Base-by-base conservation (phyloP, 2,113 vertebrate species). In the Thunnus thynnus region DNA sequence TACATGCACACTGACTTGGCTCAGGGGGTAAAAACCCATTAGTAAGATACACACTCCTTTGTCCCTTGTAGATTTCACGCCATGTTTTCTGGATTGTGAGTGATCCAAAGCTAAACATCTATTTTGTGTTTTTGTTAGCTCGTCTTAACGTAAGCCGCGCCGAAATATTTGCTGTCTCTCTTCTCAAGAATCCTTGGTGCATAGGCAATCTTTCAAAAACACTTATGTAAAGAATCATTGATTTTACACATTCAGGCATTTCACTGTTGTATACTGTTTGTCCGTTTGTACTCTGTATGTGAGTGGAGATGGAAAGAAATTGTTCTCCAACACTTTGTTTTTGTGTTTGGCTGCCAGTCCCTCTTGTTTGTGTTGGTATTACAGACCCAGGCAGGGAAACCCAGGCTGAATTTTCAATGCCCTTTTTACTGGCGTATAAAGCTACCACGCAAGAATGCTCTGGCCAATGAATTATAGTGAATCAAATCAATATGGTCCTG, bases 401-500 rank as follows among this genome's bases (percentile, higher is more conserved):
- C 30, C 50, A 25, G 55, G 8, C 52, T 48, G 72, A 73, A 76
- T 81, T 64, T 76, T 41, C 65, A 25, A 20, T 60, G n/a, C 16
- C 22, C 20, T 76, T 85, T 30, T 74, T 51, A 60, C 82, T 74
- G 78, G 64, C 74, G 79, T 65, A 75, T 70, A 72, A 81, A 81
- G 58, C 25, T n/a, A 48, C 62, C 68, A 77, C 47, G 32, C 51
- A 1, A 50, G 58, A 85, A 27, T 5, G 51, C 66, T 68, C 67
- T 18, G 61, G 77, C 75, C 74, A 78, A 64, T 63, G 25, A 75
- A 76, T 85, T 78, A 63, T 14, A 76, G 66, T 78, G 65, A 88
- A 86, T 76, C 22, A 56, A 76, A 89, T 90, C 86, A 85, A 90
- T 90, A 88, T 69, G 78, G 64, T 82, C 46, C 76, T 71, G 82